Conservation (phyloP, 2,797 vertebrate species). For the Notolepis coatsorum region DNA sequence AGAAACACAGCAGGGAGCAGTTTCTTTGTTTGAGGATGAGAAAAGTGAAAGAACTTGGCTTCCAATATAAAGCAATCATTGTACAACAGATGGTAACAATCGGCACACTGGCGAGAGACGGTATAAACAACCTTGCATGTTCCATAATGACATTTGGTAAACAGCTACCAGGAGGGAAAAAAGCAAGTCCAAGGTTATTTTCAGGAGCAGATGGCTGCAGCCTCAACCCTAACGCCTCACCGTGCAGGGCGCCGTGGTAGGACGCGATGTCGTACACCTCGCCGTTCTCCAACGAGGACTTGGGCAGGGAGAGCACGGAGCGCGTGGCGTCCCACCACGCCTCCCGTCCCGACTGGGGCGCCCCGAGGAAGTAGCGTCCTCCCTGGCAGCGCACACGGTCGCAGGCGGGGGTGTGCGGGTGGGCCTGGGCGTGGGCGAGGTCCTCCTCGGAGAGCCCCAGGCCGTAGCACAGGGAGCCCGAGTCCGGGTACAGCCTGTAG, state of each 20-base stretch:
- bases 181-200: slow-evolving; percentile 62
- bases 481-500: slow-evolving; percentile 90
- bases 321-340: slow-evolving; percentile 92
- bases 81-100: slow-evolving; percentile 80
- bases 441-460: slow-evolving; percentile 88
- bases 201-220: slow-evolving; percentile 73
- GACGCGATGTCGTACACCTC: slow-evolving; percentile 90
- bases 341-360: slow-evolving; percentile 88
- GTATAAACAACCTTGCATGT: slow-evolving; percentile 79
- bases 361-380: slow-evolving; percentile 91
- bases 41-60: slow-evolving; percentile 78
- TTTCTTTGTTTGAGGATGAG: slow-evolving; percentile 65
- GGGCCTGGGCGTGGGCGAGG: slow-evolving; percentile 80
- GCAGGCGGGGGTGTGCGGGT: slow-evolving; percentile 88
- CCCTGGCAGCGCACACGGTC: slow-evolving; percentile 91
- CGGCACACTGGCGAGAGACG: slow-evolving; percentile 71
- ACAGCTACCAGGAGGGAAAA: slow-evolving; percentile 73
- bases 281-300: slow-evolving; percentile 89
- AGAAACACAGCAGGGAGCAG: slow-evolving; percentile 33
- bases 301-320: slow-evolving; percentile 86
- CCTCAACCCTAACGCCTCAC: slow-evolving; percentile 78
- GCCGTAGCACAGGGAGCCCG: slow-evolving; percentile 88
- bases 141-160: slow-evolving; percentile 77
- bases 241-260: slow-evolving; percentile 88
- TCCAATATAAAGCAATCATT: slow-evolving; percentile 73